These are phyloP conservation scores for Catocala sponsa DNA, from an alignment of 2,888 invertebrate species.

Conservation along the genomic window DNA sequence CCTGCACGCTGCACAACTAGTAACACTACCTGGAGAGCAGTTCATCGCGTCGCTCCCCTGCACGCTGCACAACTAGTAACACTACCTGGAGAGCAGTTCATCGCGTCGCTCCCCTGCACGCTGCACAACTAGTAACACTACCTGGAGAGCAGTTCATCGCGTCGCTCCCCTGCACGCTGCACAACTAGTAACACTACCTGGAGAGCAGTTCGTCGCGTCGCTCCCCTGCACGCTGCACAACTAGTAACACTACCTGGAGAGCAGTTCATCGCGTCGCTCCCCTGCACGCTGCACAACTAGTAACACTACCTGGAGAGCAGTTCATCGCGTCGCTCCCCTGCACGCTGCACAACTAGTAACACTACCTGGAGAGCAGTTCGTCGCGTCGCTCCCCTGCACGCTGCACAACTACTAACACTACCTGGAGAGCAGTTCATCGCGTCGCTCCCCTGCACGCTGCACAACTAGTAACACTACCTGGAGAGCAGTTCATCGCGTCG, in stretches of 20 bases:
- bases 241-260: too few relatives aligned
- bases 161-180: constrained; percentile 25
- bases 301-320: too few relatives aligned
- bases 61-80: too few relatives aligned
- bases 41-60: constrained; percentile 25
- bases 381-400: constrained; percentile 25
- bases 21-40: too few relatives aligned
- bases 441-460: constrained; percentile 25
- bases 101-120: constrained; percentile 25
- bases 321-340: constrained; percentile 25
- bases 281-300: constrained; percentile 34
- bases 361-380: too few relatives aligned
- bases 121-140: too few relatives aligned
- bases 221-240: constrained; percentile 29
- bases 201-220: constrained; percentile 21
- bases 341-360: too few relatives aligned
- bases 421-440: constrained; percentile 26
- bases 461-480: too few relatives aligned
- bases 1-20: constrained; percentile 34
- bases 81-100: too few relatives aligned
- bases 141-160: constrained; percentile 26
- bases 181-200: too few relatives aligned
- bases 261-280: constrained; percentile 20
- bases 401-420: too few relatives aligned
- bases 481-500: constrained; percentile 22